Percentiles rank a stretch among this genome's conserved stretches.
phyloP scores from a whole-genome alignment of 1,140 invertebrate genomes.

The Hyposmocoma kahamanoa region DNA sequence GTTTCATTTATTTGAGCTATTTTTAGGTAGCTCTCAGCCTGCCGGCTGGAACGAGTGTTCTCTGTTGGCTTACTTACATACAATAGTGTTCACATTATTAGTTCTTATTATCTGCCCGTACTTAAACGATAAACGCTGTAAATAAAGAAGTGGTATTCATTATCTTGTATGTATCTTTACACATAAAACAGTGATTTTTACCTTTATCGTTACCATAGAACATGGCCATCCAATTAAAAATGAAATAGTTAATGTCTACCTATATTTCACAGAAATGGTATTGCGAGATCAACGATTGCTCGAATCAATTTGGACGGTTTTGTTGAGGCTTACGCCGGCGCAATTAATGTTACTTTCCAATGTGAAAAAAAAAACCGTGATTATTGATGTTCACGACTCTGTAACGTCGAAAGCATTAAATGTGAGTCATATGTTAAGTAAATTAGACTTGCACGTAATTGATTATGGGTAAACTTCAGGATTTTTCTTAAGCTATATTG shows the following conservation, averaged over 20 bases:
- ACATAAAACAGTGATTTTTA: not conserved
- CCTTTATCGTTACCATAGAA: not conserved
- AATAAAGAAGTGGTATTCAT: no score
- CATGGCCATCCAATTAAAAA: conserved; percentile 40
- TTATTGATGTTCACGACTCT: conserved; percentile 59
- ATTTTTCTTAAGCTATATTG: no score
- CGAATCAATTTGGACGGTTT: conserved; percentile 63
- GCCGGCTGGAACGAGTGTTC: conserved; percentile 60
- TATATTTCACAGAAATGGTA: conserved; percentile 42
- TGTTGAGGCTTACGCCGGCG: conserved; percentile 33
- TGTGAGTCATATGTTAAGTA: conserved; percentile 48
- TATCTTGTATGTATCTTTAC: no score
- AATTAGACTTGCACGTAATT: conserved; percentile 49
- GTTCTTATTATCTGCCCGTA: conserved; percentile 38
- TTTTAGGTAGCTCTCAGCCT: conserved; percentile 67
- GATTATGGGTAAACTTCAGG: no score
- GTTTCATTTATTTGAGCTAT: conserved; percentile 70
- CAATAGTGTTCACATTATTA: conserved; percentile 60
- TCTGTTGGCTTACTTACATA: conserved; percentile 56
- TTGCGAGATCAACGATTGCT: conserved; percentile 49
- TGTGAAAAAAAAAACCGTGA: conserved; percentile 47
- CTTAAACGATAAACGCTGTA: no score
- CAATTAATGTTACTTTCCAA: conserved; percentile 59
- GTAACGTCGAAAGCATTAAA: conserved; percentile 53
- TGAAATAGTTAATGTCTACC: no score